A percentile compares a stretch with the other conserved stretches of the same genome.
These are phyloP conservation scores for Atopsyche davidsoni DNA, from an alignment of 1,140 invertebrate genomes.

Conservation along the genomic window DNA sequence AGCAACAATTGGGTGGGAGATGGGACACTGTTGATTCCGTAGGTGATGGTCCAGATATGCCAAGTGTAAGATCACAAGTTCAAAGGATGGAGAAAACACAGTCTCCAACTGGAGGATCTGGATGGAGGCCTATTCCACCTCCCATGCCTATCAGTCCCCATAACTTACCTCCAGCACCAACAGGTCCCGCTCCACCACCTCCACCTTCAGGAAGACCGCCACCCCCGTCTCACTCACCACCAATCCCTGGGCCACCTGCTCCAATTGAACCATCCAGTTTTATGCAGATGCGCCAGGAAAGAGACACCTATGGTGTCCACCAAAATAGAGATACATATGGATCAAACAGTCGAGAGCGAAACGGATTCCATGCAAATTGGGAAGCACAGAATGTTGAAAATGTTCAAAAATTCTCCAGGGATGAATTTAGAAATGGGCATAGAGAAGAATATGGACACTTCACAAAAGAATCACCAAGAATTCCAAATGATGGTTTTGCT, in stretches of 20 bases:
- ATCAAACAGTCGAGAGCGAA: constrained; percentile 47
- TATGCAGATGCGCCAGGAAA: constrained; percentile 62
- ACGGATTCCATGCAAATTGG: constrained; percentile 60
- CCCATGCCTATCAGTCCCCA: constrained; percentile 59
- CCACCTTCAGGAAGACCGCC: constrained; percentile 59
- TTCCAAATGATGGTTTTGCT: constrained; percentile 27
- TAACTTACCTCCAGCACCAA: constrained; percentile 55
- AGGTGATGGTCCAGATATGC: constrained; percentile 27
- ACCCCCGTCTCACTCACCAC: constrained; percentile 48
- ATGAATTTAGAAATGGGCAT: constrained; percentile 23
- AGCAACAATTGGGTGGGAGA: constrained; percentile 68
- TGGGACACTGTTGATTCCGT: constrained; percentile 33
- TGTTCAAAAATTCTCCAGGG: constrained; percentile 24
- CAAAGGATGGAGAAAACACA: constrained; percentile 39
- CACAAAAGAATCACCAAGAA: constrained; percentile 19
- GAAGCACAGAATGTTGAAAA: constrained; percentile 44
- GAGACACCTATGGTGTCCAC: constrained; percentile 60
- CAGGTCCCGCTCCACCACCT: constrained; percentile 65
- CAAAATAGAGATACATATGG: constrained; percentile 50
- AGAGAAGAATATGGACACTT: constrained; percentile 19
- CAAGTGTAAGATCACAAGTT: constrained; percentile 40
- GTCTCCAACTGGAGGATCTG: constrained; percentile 27
- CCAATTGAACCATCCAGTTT: constrained; percentile 51
- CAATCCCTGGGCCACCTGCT: constrained; percentile 34
- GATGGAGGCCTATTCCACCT: constrained; percentile 53